A percentile compares a stretch with the other conserved stretches of the same genome.
These are phyloP conservation scores for Anarrhichthys ocellatus DNA, from an alignment of 2,113 vertebrate species.

Conservation along the genomic window DNA sequence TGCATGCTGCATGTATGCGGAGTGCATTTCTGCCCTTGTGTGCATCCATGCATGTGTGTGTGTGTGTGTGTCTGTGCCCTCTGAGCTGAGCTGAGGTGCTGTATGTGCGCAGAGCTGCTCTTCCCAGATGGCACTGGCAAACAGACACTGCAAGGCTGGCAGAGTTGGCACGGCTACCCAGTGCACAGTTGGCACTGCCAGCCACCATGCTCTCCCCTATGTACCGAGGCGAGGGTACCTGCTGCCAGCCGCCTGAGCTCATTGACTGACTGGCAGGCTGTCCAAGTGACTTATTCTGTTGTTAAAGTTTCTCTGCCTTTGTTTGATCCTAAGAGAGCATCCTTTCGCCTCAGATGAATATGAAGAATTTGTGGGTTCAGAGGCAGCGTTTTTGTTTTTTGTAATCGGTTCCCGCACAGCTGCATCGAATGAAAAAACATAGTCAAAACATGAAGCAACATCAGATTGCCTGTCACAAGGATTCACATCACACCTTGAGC, in stretches of 20 bases:
- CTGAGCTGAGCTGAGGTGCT: slow-evolving; percentile 71
- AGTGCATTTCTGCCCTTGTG: slow-evolving; percentile 62
- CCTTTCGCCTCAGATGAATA: slow-evolving; percentile 26
- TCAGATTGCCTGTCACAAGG: slow-evolving; percentile 39
- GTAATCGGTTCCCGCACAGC: slow-evolving; percentile 6
- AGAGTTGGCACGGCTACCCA: slow-evolving; percentile 68
- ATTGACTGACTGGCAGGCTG: slow-evolving; percentile 70
- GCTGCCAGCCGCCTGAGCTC: slow-evolving; percentile 76
- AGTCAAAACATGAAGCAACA: slow-evolving; percentile 12
- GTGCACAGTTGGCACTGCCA: slow-evolving; percentile 79
- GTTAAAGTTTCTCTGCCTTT: slow-evolving; percentile 49
- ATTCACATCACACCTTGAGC: slow-evolving; percentile 41
- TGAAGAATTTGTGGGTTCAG: not conserved
- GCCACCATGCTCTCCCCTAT: slow-evolving; percentile 79
- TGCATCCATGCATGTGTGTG: slow-evolving; percentile 61
- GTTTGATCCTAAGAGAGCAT: slow-evolving; percentile 26
- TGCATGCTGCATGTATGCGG: slow-evolving; percentile 55
- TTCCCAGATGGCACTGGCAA: slow-evolving; percentile 85
- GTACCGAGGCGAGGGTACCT: slow-evolving; percentile 74
- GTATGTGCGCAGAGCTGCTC: slow-evolving; percentile 76
- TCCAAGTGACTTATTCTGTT: slow-evolving; percentile 44
- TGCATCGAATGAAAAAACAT: slow-evolving; percentile 16
- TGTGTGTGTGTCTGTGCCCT: slow-evolving; percentile 68
- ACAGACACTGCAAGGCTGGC: slow-evolving; percentile 80
- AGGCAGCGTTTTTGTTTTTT: not conserved